Evolutionary conservation across 2,797 vertebrate species (phyloP), one percentile per base, ranked within the genome.

Genomic region (Thunnus albacares): DNA sequence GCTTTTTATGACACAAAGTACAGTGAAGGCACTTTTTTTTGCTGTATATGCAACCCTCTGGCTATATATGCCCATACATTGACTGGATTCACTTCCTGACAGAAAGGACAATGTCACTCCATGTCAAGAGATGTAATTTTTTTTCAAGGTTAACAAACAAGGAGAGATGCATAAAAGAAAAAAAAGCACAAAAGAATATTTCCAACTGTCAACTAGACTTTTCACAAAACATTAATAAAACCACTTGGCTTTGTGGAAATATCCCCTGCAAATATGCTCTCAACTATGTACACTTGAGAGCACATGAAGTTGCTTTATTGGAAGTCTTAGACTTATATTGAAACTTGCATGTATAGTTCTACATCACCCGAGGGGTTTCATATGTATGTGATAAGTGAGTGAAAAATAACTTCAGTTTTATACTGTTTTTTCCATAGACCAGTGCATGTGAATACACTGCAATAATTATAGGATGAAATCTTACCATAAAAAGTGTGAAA

Each of bases 181-280:
- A 33, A 43, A 64, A 68, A 10, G 30, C 33, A 71, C 24, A 33
- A 69, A 65, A 51, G 9, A 8, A 24, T 62, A 53, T 68, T 24
- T 77, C 53, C 2, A 66, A 24, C 28, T 30, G 28, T 28, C 33
- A 79, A 38, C 22, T 1, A 55, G 57, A 52, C 43, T 33, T 56
- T 26, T 79, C 22, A 58, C 18, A 61, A 62, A 71, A 41, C 30
- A 75, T 71, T 51, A 72, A 81, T 68, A n/a, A 57, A 67, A 49
- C 15, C 8, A 49, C 5, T 30, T 30, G 28, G 28, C 28, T 30
- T 30, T 30, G 28, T 30, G 28, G 28, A 30, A 30, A 30, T 30
- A 30, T 30, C 28, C 5, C 28, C 28, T 30, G 28, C 28, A 30
- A 30, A 30, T 30, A 30, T 30, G 28, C 28, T 30, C 28, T 30